These are phyloP conservation scores for Hycleus cichorii DNA, from an alignment of 1,140 invertebrate genomes.

Conservation along the genomic window DNA sequence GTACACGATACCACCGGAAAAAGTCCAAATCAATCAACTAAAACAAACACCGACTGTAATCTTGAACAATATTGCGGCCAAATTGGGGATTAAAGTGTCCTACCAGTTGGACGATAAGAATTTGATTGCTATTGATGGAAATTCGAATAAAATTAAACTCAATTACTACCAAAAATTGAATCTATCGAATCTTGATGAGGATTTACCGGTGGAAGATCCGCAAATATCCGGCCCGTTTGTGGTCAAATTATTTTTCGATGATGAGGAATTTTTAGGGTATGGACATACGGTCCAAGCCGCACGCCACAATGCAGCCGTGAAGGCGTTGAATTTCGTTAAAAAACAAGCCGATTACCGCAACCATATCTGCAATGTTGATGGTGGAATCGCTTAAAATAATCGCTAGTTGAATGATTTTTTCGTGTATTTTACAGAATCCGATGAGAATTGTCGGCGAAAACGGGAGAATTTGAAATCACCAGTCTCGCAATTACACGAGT, in stretches of 20 bases:
- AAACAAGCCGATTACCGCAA: not conserved
- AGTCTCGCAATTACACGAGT: constrained; percentile 29
- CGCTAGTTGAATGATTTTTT: not conserved
- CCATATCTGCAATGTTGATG: not conserved
- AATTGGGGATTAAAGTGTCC: constrained; percentile 26
- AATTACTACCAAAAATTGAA: constrained; percentile 27
- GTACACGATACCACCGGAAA: constrained; percentile 24
- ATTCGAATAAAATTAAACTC: constrained; percentile 3
- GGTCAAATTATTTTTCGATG: constrained; percentile 24
- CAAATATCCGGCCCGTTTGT: constrained; percentile 24
- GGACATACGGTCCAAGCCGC: constrained; percentile 29
- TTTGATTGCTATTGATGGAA: not conserved
- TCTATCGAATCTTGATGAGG: constrained; percentile 14
- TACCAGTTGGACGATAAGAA: constrained; percentile 10
- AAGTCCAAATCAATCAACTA: constrained; percentile 17
- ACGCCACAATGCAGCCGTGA: constrained; percentile 30
- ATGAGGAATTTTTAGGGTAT: constrained; percentile 23
- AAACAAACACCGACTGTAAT: constrained; percentile 27
- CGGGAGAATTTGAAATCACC: constrained; percentile 29
- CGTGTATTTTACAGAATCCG: not conserved
- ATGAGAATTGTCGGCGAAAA: constrained; percentile 19
- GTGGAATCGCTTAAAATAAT: not conserved
- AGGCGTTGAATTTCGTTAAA: constrained; percentile 21
- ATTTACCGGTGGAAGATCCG: constrained; percentile 4
- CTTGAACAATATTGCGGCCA: constrained; percentile 31